Conservation (phyloP, 2,113 vertebrate genomes). For the Phaethon lepturus region DNA sequence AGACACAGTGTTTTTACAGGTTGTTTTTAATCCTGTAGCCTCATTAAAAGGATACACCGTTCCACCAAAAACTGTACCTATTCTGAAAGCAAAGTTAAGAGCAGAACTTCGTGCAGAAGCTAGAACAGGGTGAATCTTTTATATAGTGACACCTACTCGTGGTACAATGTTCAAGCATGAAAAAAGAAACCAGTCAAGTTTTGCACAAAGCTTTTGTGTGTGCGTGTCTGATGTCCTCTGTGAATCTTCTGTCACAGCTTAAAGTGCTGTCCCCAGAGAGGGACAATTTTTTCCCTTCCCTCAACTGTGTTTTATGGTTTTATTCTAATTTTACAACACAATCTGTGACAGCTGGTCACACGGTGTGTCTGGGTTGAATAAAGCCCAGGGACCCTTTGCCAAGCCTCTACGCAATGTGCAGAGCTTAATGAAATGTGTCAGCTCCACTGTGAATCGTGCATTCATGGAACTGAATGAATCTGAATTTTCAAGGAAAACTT, state of each 20-base stretch:
- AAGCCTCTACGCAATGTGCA: constrained; percentile 41
- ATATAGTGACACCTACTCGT: neutral
- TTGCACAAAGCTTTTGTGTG: constrained; percentile 4
- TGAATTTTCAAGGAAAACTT: constrained; percentile 55
- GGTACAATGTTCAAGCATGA: neutral
- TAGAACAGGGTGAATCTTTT: constrained; percentile 27
- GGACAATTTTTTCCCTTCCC: neutral
- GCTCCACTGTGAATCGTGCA: constrained; percentile 30
- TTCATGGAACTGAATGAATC: constrained; percentile 55
- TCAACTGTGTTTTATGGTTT: constrained; percentile 41
- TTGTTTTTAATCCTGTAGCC: neutral
- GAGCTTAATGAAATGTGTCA: constrained; percentile 67
- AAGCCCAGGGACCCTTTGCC: constrained; percentile 42
- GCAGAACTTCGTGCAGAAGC: neutral
- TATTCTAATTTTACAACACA: constrained; percentile 56
- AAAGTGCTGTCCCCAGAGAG: neutral
- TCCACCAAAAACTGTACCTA: neutral
- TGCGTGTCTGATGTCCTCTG: neutral
- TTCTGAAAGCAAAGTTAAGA: neutral
- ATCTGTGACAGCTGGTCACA: constrained; percentile 56
- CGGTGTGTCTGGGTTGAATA: constrained; percentile 61
- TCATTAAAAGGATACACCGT: neutral
- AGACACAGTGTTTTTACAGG: neutral
- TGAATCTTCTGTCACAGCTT: constrained; percentile 27
- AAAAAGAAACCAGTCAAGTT: constrained; percentile 15